Conservation (phyloP, 2,888 invertebrate species). For the Penaeus monodon region DNA sequence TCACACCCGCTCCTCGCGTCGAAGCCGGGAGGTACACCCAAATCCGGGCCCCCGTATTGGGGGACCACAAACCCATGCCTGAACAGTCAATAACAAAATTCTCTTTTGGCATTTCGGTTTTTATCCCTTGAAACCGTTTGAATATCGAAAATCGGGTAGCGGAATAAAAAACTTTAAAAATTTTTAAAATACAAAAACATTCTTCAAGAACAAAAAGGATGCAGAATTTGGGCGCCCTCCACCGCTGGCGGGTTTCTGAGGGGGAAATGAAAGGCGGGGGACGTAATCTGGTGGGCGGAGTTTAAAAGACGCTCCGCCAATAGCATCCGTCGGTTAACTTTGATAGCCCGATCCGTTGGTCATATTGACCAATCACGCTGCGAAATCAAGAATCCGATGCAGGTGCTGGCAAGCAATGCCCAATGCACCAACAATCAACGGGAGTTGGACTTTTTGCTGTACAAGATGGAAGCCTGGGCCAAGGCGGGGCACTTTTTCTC, state of each 20-base stretch:
- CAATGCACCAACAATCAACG: conserved; percentile 26
- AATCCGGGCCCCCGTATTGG: background rate
- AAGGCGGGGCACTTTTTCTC: background rate
- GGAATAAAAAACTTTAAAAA: background rate
- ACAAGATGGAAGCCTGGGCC: conserved; percentile 13
- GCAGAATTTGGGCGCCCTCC: background rate
- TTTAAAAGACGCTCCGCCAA: conserved; percentile 16
- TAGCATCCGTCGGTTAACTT: background rate
- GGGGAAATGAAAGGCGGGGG: conserved; percentile 6
- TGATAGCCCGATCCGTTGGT: conserved; percentile 8
- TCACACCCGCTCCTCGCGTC: conserved; percentile 29
- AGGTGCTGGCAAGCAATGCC: conserved; percentile 39
- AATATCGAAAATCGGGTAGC: background rate
- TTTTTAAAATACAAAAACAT: background rate
- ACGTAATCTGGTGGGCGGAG: conserved; percentile 27
- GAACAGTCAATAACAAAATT: no score
- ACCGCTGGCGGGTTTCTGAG: background rate
- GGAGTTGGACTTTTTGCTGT: conserved; percentile 11
- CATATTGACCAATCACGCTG: conserved; percentile 15
- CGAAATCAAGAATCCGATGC: conserved; percentile 6
- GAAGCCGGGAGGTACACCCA: background rate
- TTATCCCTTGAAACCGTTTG: background rate
- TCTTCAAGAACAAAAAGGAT: background rate
- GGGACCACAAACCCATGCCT: background rate
- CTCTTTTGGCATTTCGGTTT: background rate